phyloP scores from a whole-genome alignment of 2,888 invertebrate species.

The Synanthedon formicaeformis region DNA sequence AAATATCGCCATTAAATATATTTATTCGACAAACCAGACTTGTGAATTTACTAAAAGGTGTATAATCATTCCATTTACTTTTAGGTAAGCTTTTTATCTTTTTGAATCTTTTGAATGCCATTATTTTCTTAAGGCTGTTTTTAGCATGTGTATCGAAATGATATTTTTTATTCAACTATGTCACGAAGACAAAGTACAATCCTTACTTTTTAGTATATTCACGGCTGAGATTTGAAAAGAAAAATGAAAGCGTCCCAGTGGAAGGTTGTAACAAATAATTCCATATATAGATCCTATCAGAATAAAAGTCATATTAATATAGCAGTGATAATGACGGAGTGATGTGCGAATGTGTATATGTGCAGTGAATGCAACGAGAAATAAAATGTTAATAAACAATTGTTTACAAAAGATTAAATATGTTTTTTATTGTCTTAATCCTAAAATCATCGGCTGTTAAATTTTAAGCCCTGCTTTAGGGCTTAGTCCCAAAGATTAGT shows the following conservation, averaged over 20 bases:
- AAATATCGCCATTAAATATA: constrained; percentile 26
- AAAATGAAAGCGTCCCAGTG: constrained; percentile 61
- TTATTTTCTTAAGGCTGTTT: constrained; percentile 49
- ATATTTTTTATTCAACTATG: constrained; percentile 26
- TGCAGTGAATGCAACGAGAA: constrained; percentile 59
- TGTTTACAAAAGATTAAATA: constrained; percentile 68
- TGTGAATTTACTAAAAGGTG: constrained; percentile 66
- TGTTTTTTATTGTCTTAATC: constrained; percentile 29
- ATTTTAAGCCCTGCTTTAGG: no score
- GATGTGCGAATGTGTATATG: constrained; percentile 55
- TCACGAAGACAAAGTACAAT: constrained; percentile 31
- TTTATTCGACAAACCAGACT: constrained; percentile 3
- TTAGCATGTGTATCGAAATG: constrained; percentile 42
- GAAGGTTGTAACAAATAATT: constrained; percentile 48
- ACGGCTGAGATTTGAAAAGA: constrained; percentile 58
- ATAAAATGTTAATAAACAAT: constrained; percentile 72
- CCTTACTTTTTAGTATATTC: constrained; percentile 60
- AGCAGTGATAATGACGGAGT: constrained; percentile 53
- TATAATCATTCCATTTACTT: constrained; percentile 63
- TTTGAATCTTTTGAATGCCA: constrained; percentile 41
- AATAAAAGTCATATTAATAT: constrained; percentile 62
- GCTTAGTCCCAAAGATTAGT: no score
- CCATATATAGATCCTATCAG: constrained; percentile 54
- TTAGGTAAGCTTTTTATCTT: constrained; percentile 32
- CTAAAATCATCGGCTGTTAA: no score